These are phyloP conservation scores for Tricholauxania praeusta DNA, from an alignment of 2,888 invertebrate genomes.

Conservation along the genomic window DNA sequence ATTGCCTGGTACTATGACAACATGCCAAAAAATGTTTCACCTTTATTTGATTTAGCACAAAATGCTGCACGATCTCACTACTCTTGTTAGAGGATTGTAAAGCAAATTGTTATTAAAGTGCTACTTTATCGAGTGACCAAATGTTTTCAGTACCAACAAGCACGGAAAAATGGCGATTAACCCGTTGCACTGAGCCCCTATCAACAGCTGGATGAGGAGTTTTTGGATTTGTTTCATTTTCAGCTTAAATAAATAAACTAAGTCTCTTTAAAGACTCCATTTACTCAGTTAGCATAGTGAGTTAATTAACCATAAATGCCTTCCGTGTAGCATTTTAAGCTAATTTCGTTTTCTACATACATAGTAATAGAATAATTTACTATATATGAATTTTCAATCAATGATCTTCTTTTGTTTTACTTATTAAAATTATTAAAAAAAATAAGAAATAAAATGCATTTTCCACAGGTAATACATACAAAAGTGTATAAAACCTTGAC, in stretches of 20 bases:
- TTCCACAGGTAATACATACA: neutral
- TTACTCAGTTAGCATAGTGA: neutral
- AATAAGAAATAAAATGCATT: neutral
- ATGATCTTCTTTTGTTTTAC: no score
- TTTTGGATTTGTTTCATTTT: conserved; percentile 28
- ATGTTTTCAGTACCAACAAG: conserved; percentile 14
- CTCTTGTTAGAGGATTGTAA: conserved; percentile 13
- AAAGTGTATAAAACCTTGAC: neutral
- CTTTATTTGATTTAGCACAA: neutral
- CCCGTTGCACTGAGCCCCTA: conserved; percentile 50
- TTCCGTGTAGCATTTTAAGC: conserved; percentile 21
- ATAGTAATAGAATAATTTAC: neutral
- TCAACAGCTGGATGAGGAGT: conserved; percentile 46
- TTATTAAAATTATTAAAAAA: no score
- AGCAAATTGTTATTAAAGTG: conserved; percentile 4
- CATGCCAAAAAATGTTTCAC: neutral
- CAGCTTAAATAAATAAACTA: conserved; percentile 11
- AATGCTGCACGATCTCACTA: conserved; percentile 6
- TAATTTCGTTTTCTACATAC: conserved; percentile 4
- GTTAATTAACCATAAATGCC: neutral
- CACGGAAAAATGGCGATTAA: conserved; percentile 40
- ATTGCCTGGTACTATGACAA: conserved; percentile 21
- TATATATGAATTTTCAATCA: neutral
- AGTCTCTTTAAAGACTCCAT: neutral
- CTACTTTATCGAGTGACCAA: neutral